These are phyloP conservation scores for Tethea ocularis DNA, from an alignment of 2,888 invertebrate species.

Conservation along the genomic window DNA sequence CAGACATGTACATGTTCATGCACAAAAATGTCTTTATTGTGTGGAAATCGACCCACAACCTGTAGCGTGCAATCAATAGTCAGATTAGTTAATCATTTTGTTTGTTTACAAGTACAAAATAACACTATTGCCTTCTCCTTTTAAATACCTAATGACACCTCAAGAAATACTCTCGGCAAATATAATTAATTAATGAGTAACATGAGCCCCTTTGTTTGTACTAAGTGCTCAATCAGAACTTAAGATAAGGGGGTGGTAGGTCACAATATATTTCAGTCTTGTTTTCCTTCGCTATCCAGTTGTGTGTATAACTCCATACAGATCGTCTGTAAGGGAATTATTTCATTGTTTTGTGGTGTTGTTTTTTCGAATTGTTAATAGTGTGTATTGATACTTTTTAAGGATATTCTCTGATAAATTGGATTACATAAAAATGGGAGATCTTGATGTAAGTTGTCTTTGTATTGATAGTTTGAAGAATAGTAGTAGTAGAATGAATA, in stretches of 20 bases:
- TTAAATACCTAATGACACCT: neutral
- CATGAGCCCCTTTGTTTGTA: constrained; percentile 1
- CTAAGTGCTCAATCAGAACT: constrained; percentile 12
- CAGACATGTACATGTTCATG: no score
- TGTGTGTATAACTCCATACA: constrained; percentile 15
- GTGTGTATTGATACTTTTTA: neutral
- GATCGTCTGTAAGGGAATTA: constrained; percentile 12
- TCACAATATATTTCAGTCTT: constrained; percentile 15
- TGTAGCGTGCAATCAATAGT: no score
- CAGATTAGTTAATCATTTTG: neutral
- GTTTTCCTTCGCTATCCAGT: neutral
- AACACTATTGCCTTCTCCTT: neutral
- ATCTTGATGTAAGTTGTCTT: constrained; percentile 51
- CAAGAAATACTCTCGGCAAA: neutral
- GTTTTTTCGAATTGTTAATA: neutral
- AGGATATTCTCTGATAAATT: constrained; percentile 6
- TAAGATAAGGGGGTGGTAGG: constrained; percentile 30
- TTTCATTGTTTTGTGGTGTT: constrained; percentile 9
- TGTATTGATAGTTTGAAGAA: no score
- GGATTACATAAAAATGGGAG: constrained; percentile 41
- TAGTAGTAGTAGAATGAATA: no score
- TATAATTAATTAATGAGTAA: constrained; percentile 1
- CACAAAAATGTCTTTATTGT: no score
- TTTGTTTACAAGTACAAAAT: neutral
- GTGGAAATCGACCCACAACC: no score